Conservation (phyloP, 1,140 invertebrate genomes). For the Triops cancriformis region DNA sequence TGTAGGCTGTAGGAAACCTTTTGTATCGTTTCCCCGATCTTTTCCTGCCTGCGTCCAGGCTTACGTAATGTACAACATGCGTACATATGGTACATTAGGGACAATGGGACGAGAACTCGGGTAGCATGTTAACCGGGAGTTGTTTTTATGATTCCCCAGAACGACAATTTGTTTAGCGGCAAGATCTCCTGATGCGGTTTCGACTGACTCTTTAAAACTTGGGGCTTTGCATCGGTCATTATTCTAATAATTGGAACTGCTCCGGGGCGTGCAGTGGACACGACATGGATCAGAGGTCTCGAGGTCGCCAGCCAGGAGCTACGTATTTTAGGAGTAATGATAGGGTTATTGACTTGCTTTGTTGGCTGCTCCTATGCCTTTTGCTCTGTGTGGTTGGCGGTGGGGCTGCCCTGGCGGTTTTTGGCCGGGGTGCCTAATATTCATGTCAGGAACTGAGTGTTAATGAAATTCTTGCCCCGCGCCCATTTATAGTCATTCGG, state of each 20-base stretch:
- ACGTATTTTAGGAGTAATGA: constrained; percentile 2
- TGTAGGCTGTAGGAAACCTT: too few relatives aligned
- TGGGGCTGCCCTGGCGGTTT: too few relatives aligned
- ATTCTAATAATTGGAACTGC: constrained; percentile 6
- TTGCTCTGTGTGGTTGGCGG: not conserved
- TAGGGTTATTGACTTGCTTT: constrained; percentile 14
- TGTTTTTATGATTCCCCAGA: not conserved
- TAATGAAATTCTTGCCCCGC: constrained; percentile 9
- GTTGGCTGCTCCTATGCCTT: not conserved
- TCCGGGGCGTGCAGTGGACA: constrained; percentile 4
- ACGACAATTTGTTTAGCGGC: not conserved
- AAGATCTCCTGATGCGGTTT: not conserved
- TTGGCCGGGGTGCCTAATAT: not conserved
- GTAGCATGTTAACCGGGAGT: not conserved
- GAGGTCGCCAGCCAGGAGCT: not conserved
- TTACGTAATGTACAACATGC: not conserved
- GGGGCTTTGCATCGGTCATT: not conserved
- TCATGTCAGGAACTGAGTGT: constrained; percentile 13
- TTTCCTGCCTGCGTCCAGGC: not conserved
- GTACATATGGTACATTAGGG: not conserved
- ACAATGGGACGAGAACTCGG: not conserved
- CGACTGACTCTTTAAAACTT: not conserved
- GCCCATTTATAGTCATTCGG: constrained; percentile 9
- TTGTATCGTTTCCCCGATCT: not conserved
- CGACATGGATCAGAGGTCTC: not conserved